Conservation (phyloP, 1,140 invertebrate species). For the Cyrtorhinus lividipennis region DNA sequence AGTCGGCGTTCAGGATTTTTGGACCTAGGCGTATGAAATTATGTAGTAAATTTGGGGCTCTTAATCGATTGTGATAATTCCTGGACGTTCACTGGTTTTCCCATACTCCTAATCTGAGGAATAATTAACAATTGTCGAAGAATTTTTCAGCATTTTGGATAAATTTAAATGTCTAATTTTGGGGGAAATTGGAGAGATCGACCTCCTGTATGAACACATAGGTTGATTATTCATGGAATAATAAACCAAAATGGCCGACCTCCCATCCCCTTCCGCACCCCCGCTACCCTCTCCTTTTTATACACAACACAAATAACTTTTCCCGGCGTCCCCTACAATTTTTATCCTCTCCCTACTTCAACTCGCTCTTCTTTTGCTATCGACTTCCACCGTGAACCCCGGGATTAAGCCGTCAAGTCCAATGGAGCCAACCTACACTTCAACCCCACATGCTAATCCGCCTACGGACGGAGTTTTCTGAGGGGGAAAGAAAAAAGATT, state of each 20-base stretch:
- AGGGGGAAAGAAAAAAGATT: slow-evolving; percentile 1
- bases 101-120: too few relatives aligned
- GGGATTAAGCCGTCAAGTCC: slow-evolving; percentile 5
- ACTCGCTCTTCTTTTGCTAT: not conserved
- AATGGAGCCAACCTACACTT: not conserved
- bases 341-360: not conserved
- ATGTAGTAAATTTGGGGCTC: too few relatives aligned
- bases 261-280: not conserved
- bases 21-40: too few relatives aligned
- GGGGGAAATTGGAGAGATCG: not conserved
- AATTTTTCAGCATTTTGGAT: too few relatives aligned
- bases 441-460: not conserved
- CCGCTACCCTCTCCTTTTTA: not conserved
- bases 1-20: too few relatives aligned
- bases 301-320: slow-evolving; percentile 1
- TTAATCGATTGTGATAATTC: too few relatives aligned
- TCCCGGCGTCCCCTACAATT: not conserved
- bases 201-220: too few relatives aligned
- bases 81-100: too few relatives aligned
- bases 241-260: not conserved
- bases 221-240: too few relatives aligned
- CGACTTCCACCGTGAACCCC: not conserved
- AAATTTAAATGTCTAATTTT: too few relatives aligned
- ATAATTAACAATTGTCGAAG: too few relatives aligned
- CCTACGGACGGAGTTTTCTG: not conserved